Percentiles rank a stretch among this genome's conserved stretches.
Evolutionary conservation across 2,113 vertebrate species (phyloP).

Genomic region (Caloenas nicobarica): DNA sequence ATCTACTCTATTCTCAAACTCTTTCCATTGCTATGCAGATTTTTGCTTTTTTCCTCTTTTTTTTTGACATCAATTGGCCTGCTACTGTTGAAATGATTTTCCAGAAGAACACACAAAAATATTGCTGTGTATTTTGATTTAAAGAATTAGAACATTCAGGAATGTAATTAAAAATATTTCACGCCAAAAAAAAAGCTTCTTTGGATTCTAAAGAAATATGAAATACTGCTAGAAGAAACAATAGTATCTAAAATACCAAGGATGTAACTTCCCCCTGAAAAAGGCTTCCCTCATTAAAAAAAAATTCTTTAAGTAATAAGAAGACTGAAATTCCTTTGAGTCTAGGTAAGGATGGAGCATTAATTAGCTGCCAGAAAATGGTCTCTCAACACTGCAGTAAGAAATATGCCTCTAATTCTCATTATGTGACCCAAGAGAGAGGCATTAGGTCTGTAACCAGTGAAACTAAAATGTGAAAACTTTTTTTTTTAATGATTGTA

Average conservation of each 20-base stretch:
- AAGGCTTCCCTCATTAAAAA: conserved; percentile 66
- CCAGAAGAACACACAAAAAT: background rate
- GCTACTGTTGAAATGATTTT: background rate
- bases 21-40: background rate
- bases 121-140: background rate
- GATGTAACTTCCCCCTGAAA: background rate
- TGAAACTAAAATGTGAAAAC: conserved; percentile 67
- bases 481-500: conserved; percentile 56
- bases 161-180: background rate
- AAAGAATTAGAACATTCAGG: background rate
- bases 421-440: conserved; percentile 63
- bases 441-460: conserved; percentile 21
- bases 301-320: conserved; percentile 55
- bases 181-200: background rate
- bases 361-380: conserved; percentile 68
- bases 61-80: background rate
- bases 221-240: background rate
- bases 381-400: conserved; percentile 63
- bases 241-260: background rate
- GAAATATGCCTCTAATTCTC: conserved; percentile 72
- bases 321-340: conserved; percentile 64
- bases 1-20: background rate
- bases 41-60: rapidly evolving
- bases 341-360: conserved; percentile 50
- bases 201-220: background rate